A percentile compares a stretch with the other conserved stretches of the same genome.
Evolutionary conservation across 1,140 invertebrate genomes (phyloP).

Genomic region (Orussus abietinus): DNA sequence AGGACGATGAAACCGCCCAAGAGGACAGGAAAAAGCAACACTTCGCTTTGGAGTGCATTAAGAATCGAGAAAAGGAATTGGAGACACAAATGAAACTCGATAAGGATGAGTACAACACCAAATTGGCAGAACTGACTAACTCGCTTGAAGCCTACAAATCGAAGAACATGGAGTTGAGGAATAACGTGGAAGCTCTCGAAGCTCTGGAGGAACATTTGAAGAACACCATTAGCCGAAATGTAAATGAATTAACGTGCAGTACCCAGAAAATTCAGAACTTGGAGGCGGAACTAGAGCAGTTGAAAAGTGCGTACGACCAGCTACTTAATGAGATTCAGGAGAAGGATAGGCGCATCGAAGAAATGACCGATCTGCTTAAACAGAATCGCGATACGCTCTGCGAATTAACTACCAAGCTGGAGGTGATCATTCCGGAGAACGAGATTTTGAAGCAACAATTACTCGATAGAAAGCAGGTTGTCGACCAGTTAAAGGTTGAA

Average conservation of each 20-base stretch:
- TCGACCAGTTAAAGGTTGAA: slow-evolving; percentile 37
- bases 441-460: slow-evolving; percentile 33
- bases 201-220: too few relatives aligned
- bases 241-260: too few relatives aligned
- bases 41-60: too few relatives aligned
- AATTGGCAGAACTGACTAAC: slow-evolving; percentile 23
- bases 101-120: slow-evolving; percentile 29
- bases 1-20: slow-evolving; percentile 17
- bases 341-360: slow-evolving; percentile 27
- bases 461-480: slow-evolving; percentile 19
- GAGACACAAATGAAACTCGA: slow-evolving; percentile 25
- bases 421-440: slow-evolving; percentile 35
- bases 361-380: slow-evolving; percentile 36
- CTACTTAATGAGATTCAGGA: slow-evolving; percentile 23
- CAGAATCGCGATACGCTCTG: slow-evolving; percentile 39
- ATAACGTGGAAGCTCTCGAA: slow-evolving; percentile 31
- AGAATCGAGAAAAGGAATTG: slow-evolving; percentile 32
- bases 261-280: slow-evolving; percentile 23
- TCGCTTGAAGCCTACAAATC: slow-evolving; percentile 26
- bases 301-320: slow-evolving; percentile 23
- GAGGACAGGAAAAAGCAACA: slow-evolving; percentile 30
- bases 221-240: too few relatives aligned
- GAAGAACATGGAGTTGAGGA: slow-evolving; percentile 30
- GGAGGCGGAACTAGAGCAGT: slow-evolving; percentile 21
- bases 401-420: slow-evolving; percentile 40